Percentiles rank a stretch among this genome's conserved stretches.
These are phyloP conservation scores for Smithornis capensis DNA, from an alignment of 2,113 vertebrate genomes.

Conservation along the genomic window DNA sequence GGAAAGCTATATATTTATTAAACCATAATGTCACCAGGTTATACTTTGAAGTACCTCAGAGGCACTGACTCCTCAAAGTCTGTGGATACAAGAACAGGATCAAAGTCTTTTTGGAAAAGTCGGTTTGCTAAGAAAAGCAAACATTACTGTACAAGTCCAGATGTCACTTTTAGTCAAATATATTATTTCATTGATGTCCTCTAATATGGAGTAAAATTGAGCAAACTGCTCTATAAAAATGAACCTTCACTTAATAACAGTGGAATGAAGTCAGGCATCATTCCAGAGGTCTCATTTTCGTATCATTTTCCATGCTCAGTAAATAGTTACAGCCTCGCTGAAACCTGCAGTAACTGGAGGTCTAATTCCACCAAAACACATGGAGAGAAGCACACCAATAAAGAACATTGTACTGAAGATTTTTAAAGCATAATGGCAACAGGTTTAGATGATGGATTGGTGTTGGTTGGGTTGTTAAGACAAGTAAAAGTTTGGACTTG, in stretches of 20 bases:
- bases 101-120: constrained; percentile 36
- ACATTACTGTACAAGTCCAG: not conserved
- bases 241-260: not conserved
- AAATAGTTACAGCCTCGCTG: not conserved
- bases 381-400: not conserved
- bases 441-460: no score
- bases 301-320: not conserved
- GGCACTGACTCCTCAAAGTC: constrained; percentile 9
- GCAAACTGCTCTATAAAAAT: constrained; percentile 6
- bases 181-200: constrained; percentile 27
- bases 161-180: constrained; percentile 1
- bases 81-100: constrained; percentile 35
- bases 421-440: not conserved
- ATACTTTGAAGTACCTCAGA: constrained; percentile 48
- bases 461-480: no score
- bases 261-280: not conserved
- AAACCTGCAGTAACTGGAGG: not conserved
- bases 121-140: constrained; percentile 26
- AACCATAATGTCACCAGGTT: constrained; percentile 53
- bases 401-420: not conserved
- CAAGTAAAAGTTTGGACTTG: no score
- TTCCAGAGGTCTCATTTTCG: not conserved
- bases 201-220: constrained; percentile 16
- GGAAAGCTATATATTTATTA: constrained; percentile 69
- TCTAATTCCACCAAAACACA: not conserved